phyloP scores from a whole-genome alignment of 64 coral and sea anemone species.

The Dendrophyllia cribrosa region DNA sequence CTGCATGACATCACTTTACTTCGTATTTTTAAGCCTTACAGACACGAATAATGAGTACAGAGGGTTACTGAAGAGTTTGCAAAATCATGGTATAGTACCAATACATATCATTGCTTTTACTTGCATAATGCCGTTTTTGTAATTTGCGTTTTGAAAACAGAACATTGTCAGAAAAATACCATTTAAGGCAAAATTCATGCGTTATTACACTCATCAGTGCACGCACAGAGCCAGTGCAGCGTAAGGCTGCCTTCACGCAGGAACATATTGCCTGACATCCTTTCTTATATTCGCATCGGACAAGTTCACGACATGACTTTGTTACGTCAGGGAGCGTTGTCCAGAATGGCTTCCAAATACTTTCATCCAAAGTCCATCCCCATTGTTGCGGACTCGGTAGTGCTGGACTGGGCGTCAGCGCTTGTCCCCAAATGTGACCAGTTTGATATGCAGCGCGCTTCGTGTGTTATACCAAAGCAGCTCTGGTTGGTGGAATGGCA shows the following conservation, averaged over 20 bases:
- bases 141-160: too few species aligned
- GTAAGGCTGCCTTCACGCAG: slow-evolving; percentile 12
- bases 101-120: too few species aligned
- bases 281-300: slow-evolving; percentile 33
- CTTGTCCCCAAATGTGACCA: slow-evolving; percentile 79
- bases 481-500: slow-evolving; percentile 70
- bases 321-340: slow-evolving; percentile 61
- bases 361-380: slow-evolving; percentile 47
- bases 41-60: too few species aligned
- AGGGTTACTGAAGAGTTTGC: too few species aligned
- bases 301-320: slow-evolving; percentile 51
- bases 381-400: slow-evolving; percentile 71
- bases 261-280: neutral
- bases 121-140: too few species aligned
- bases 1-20: too few species aligned
- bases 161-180: too few species aligned
- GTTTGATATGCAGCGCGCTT: slow-evolving; percentile 74
- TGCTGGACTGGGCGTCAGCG: slow-evolving; percentile 49
- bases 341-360: slow-evolving; percentile 74
- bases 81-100: too few species aligned
- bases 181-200: neutral
- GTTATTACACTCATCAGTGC: neutral
- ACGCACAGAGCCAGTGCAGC: slow-evolving; percentile 44
- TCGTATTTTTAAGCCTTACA: too few species aligned
- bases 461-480: slow-evolving; percentile 58